Percentiles rank a stretch among this genome's conserved stretches.
Evolutionary conservation across 2,797 vertebrate species (phyloP).

Genomic region (Tarsius wallacei): DNA sequence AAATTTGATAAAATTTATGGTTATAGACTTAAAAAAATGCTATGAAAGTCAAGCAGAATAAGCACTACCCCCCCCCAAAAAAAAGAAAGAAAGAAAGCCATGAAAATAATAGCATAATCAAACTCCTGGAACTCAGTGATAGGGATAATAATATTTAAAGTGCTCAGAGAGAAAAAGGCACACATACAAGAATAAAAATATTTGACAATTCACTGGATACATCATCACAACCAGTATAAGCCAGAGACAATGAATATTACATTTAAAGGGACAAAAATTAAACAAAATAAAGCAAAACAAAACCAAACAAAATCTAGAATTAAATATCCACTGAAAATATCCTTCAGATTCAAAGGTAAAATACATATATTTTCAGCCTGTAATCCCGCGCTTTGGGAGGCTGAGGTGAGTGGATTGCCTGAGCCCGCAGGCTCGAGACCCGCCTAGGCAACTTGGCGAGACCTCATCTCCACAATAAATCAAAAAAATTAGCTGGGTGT

Average conservation of each 20-base stretch:
- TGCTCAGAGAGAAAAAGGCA: neutral
- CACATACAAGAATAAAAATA: neutral
- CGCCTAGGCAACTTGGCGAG: no score
- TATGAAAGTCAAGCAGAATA: neutral
- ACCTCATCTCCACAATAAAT: no score
- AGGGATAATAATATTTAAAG: neutral
- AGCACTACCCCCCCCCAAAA: no score
- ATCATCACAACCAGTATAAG: neutral
- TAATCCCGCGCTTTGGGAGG: no score
- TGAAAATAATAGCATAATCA: neutral
- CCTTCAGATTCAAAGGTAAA: neutral
- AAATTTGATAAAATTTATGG: neutral
- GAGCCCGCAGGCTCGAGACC: no score
- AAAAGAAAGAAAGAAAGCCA: neutral
- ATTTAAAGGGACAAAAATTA: neutral
- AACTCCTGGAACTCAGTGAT: neutral
- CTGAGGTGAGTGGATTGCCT: no score
- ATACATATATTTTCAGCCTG: neutral
- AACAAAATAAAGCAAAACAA: neutral
- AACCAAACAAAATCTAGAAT: neutral
- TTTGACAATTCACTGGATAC: neutral
- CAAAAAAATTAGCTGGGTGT: no score
- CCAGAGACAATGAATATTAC: neutral
- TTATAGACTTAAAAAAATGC: neutral
- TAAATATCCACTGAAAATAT: neutral